Conservation (phyloP, 1,140 invertebrate species). For the Lasaia peninsularis region DNA sequence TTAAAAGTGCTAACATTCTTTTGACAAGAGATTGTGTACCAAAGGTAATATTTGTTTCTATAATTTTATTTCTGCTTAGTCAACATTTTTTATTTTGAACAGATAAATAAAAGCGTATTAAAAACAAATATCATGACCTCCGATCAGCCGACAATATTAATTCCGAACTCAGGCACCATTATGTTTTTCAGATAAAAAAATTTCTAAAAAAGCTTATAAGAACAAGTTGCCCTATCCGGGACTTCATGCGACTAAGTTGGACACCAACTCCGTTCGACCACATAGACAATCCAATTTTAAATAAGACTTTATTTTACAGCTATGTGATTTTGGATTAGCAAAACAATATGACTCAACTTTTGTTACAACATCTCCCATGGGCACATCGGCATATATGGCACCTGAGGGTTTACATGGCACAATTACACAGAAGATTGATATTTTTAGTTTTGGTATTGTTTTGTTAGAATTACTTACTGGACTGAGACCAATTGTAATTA, state of each 20-base stretch:
- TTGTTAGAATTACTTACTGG: slow-evolving; percentile 84
- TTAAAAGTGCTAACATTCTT: slow-evolving; percentile 88
- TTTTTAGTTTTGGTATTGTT: slow-evolving; percentile 89
- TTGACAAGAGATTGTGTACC: slow-evolving; percentile 80
- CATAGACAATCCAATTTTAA: no score
- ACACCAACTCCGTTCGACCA: no score
- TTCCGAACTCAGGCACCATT: no score
- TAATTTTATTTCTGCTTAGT: slow-evolving; percentile 15
- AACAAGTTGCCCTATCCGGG: no score
- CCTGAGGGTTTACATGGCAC: slow-evolving; percentile 85
- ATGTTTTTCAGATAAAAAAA: no score
- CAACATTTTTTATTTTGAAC: no score
- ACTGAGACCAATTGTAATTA: slow-evolving; percentile 78
- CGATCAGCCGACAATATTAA: no score
- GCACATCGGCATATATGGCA: slow-evolving; percentile 87
- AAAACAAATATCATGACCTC: no score
- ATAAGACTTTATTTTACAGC: slow-evolving; percentile 57
- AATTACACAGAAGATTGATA: slow-evolving; percentile 85
- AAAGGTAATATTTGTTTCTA: slow-evolving; percentile 74
- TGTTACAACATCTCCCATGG: slow-evolving; percentile 79
- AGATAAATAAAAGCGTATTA: no score
- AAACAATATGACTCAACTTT: slow-evolving; percentile 75
- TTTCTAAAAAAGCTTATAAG: no score
- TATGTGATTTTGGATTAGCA: slow-evolving; percentile 87
- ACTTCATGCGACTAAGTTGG: no score